Evolutionary conservation across 2,797 vertebrate genomes (phyloP).

Genomic region (Halcyon badia): DNA sequence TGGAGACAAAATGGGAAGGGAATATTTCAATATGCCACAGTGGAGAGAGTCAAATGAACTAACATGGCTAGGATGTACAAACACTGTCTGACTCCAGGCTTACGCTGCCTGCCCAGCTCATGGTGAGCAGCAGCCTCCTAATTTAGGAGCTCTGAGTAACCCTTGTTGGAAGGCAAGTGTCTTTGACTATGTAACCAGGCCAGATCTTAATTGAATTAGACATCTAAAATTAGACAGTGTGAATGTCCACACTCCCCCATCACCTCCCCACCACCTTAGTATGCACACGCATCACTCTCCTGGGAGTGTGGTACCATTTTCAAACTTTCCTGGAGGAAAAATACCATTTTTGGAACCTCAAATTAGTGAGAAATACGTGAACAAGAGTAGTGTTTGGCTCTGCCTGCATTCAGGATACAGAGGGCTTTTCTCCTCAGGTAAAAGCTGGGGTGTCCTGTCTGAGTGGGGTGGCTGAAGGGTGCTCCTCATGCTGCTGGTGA

Average conservation of each 20-base stretch:
- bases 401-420: background rate
- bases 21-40: constrained; percentile 7
- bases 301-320: background rate
- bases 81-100: background rate
- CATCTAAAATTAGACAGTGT: constrained; percentile 27
- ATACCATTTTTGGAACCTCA: background rate
- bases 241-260: background rate
- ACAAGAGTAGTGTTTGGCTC: background rate
- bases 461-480: background rate
- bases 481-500: background rate
- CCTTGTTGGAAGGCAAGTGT: accelerated
- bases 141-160: constrained; percentile 21
- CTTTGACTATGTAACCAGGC: background rate
- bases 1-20: constrained; percentile 49
- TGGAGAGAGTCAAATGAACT: background rate
- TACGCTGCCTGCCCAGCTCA: background rate
- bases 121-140: background rate
- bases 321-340: background rate
- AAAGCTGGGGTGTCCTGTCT: background rate
- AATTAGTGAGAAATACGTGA: background rate
- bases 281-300: background rate
- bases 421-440: background rate
- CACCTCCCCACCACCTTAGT: background rate
- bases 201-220: constrained; percentile 40
- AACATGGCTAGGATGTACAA: background rate